These are phyloP conservation scores for Poliocrania exsul DNA, from an alignment of 2,797 vertebrate species.

Conservation along the genomic window DNA sequence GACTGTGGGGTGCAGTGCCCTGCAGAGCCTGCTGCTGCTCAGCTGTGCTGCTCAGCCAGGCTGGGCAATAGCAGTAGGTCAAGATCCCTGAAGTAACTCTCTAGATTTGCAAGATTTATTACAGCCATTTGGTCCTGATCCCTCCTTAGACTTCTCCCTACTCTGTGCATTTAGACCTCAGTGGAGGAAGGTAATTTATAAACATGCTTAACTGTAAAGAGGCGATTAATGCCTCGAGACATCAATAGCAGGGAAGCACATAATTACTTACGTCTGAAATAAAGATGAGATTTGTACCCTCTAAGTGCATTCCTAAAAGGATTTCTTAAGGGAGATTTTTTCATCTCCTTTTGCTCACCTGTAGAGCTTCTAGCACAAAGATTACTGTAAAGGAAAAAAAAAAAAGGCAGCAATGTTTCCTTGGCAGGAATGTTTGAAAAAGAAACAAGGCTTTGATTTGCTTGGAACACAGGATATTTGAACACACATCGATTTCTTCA, in stretches of 20 bases:
- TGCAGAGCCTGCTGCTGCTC: not conserved
- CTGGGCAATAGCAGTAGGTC: not conserved
- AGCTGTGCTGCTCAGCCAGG: not conserved
- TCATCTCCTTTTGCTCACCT: not conserved
- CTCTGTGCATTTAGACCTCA: not conserved
- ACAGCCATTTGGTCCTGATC: not conserved
- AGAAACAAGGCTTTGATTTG: not conserved
- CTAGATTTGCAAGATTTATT: not conserved
- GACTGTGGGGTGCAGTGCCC: rapidly evolving
- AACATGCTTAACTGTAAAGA: not conserved
- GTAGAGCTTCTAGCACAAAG: not conserved
- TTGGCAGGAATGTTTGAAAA: not conserved
- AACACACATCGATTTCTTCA: not conserved
- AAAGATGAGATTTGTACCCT: constrained; percentile 7
- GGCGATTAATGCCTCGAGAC: not conserved
- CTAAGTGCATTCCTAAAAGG: constrained; percentile 40
- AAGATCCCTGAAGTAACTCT: not conserved
- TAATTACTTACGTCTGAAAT: constrained; percentile 16
- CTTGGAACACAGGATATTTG: not conserved
- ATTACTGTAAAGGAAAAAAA: not conserved
- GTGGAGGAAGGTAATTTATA: not conserved
- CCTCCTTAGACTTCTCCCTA: not conserved
- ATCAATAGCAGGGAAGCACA: constrained; percentile 21
- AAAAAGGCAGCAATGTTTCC: not conserved
- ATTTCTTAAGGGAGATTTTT: not conserved